Percentiles rank a stretch among this genome's conserved stretches.
Evolutionary conservation across 2,113 vertebrate genomes (phyloP).

Genomic region (Tachycineta bicolor): DNA sequence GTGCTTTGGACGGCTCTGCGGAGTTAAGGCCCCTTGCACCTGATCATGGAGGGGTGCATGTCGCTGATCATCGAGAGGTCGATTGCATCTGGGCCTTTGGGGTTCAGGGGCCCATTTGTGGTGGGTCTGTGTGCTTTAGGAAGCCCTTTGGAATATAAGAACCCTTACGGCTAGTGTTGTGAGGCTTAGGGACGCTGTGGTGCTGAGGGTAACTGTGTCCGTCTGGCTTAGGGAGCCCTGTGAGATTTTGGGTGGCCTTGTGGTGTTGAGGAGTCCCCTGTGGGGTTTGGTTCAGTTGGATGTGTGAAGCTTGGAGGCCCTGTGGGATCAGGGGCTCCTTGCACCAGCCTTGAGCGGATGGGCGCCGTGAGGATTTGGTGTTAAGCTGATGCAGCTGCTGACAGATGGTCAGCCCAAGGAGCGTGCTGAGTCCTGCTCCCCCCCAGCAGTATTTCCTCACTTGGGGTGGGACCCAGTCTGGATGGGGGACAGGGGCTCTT

Average conservation of each 20-base stretch:
- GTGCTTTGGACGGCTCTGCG: not conserved
- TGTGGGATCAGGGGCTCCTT: not conserved
- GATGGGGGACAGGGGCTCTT: not conserved
- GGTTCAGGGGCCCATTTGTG: rapidly evolving
- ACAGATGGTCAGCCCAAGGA: not conserved
- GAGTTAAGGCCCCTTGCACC: rapidly evolving
- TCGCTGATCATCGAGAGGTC: too few relatives aligned
- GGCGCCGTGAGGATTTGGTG: rapidly evolving
- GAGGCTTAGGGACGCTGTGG: not conserved
- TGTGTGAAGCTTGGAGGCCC: not conserved
- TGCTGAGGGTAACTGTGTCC: rapidly evolving
- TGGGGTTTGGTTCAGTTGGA: not conserved
- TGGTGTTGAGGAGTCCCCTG: too few relatives aligned
- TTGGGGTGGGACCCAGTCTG: rapidly evolving
- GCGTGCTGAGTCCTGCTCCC: rapidly evolving
- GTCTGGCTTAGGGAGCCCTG: not conserved
- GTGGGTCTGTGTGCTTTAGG: not conserved
- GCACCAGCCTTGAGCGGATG: too few relatives aligned
- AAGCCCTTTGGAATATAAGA: not conserved
- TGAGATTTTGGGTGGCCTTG: not conserved
- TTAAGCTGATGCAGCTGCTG: not conserved
- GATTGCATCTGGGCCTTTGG: rapidly evolving
- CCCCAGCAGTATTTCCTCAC: not conserved
- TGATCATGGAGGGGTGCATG: rapidly evolving
- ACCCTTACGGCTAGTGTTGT: not conserved